These are phyloP conservation scores for Pandion haliaetus DNA, from an alignment of 2,113 vertebrate genomes.

Conservation along the genomic window DNA sequence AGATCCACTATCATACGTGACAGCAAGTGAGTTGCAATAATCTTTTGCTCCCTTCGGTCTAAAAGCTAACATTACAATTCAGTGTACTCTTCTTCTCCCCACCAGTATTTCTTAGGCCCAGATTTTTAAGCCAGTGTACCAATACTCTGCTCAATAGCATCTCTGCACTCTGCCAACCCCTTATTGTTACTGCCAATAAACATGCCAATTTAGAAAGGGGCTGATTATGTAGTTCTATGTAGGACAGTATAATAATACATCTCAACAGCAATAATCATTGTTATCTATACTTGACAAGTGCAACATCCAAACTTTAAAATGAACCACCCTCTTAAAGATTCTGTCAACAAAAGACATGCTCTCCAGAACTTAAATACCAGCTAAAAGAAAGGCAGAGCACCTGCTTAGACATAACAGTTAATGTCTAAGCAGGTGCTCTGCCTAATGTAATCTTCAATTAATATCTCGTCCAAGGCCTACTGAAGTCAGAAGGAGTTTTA, in stretches of 20 bases:
- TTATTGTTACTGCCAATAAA: slow-evolving; percentile 8
- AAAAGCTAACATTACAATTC: background rate
- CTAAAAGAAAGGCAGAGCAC: background rate
- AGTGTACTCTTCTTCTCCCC: background rate
- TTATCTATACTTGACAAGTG: background rate
- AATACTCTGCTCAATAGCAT: background rate
- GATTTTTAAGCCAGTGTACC: background rate
- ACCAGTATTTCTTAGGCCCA: background rate
- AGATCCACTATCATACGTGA: background rate
- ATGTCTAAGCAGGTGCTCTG: background rate
- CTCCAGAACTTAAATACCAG: background rate
- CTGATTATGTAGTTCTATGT: background rate
- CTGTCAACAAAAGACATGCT: background rate
- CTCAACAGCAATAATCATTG: background rate
- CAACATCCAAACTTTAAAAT: slow-evolving; percentile 13
- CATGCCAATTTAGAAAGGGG: background rate
- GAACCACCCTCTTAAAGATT: background rate
- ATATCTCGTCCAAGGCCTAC: background rate
- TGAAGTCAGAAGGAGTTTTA: background rate
- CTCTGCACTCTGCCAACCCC: background rate
- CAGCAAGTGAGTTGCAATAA: background rate
- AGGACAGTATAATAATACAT: background rate
- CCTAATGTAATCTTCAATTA: background rate
- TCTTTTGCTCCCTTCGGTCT: background rate
- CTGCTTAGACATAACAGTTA: background rate